Evolutionary conservation across 1,140 invertebrate genomes (phyloP), one percentile per base, ranked within the genome.

Genomic region (Drosophila miranda): DNA sequence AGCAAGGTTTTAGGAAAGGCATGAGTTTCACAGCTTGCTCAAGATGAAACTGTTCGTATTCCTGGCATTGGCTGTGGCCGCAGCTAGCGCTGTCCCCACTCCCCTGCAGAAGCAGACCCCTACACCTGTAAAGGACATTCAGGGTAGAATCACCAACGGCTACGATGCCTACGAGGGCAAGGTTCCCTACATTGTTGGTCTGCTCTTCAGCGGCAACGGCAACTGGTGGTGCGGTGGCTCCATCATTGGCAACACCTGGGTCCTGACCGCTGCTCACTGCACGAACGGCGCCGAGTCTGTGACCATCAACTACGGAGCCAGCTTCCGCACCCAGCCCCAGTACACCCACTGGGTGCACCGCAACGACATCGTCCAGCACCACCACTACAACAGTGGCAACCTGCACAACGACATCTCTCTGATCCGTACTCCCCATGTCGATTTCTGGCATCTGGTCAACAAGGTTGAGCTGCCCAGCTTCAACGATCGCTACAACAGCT

Each of bases 221-320:
- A 34, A 42, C 68, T 70, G 86, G 81, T 92, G 92, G 86, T 95
- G 94, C 78, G 94, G 94, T 9, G 94, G 93, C 28, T 93, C 93
- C 14, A 79, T 95, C 55, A 92, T 94, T 38, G 91, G 90, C 56
- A 74, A 90, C 59, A 46, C 90, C 23, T 94, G 92, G 92, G 84
- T 94, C 5, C 68, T 94, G 41, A 93, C 93, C 6, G 93, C 94
- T 19, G 94, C 93, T 14, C 94, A 95, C 73, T 94, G 94, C 77
- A 70, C 60, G 28, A 69, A 69, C 48, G 44, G 45, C 4, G 70
- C 62, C 28, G 49, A 49, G 0, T 58, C 57, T n/a, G 86, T 74
- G 13, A 84, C 75, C 56, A 64, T 84, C 52, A 75, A 82, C 61
- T 82, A 76, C 43, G 86, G 86, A 19, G 84, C 87, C 55, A 89